Percentiles rank a stretch among this genome's conserved stretches.
phyloP scores from a whole-genome alignment of 2,797 vertebrate genomes.

The Xenops minutus region DNA sequence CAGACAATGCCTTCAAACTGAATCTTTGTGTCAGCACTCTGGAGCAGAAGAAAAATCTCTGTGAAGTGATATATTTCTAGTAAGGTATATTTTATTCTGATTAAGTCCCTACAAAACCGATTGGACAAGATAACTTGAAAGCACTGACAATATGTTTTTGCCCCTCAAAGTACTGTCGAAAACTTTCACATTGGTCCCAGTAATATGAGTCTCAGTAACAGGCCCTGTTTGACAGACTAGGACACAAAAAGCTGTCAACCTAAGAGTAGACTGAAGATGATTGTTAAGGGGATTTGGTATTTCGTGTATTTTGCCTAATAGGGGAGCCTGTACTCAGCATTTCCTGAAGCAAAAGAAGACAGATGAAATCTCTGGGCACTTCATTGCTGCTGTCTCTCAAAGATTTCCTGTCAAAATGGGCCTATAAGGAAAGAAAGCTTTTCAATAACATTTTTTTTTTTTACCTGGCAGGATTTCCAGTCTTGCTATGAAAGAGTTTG shows the following conservation, averaged over 20 bases:
- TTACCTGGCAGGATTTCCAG: constrained; percentile 86
- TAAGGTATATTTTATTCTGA: constrained; percentile 80
- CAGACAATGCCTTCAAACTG: constrained; percentile 41
- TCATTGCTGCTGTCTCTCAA: constrained; percentile 94
- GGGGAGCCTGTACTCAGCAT: constrained; percentile 92
- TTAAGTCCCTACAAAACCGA: constrained; percentile 79
- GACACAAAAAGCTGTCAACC: constrained; percentile 93
- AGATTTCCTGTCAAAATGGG: constrained; percentile 99
- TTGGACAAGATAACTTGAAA: constrained; percentile 78
- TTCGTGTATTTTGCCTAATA: constrained; percentile 98
- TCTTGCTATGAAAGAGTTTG: constrained; percentile 83
- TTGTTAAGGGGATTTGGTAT: constrained; percentile 84
- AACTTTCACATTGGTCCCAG: constrained; percentile 80
- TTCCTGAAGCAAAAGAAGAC: constrained; percentile 96
- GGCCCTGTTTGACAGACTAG: constrained; percentile 89
- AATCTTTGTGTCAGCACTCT: constrained; percentile 74
- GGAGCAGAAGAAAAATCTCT: constrained; percentile 69
- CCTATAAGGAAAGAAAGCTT: constrained; percentile 94
- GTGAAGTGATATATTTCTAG: constrained; percentile 78
- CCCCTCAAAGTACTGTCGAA: constrained; percentile 80
- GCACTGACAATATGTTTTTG: constrained; percentile 80
- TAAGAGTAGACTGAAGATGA: constrained; percentile 81
- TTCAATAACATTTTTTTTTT: constrained; percentile 85
- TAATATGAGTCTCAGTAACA: constrained; percentile 84
- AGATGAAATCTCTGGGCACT: constrained; percentile 99